Percentiles rank a stretch among this genome's conserved stretches.
phyloP scores from a whole-genome alignment of 1,140 invertebrate species.

The Sitophilus oryzae region DNA sequence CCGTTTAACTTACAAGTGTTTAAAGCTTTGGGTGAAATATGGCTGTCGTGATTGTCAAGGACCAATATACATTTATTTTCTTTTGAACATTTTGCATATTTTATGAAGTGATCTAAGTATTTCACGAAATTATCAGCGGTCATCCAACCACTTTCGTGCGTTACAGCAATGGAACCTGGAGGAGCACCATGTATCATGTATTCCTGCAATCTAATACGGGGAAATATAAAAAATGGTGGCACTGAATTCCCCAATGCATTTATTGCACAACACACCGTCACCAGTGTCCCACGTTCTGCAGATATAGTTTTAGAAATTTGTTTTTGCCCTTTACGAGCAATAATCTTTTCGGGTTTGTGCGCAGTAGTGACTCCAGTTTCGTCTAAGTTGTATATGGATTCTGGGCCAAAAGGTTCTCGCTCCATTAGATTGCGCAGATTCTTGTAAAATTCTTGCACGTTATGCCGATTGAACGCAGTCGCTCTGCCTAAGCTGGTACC shows the following conservation, averaged over 20 bases:
- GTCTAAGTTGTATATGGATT: too few relatives aligned
- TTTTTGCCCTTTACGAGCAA: too few relatives aligned
- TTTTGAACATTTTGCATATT: too few relatives aligned
- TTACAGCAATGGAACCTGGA: too few relatives aligned
- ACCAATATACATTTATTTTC: slow-evolving; percentile 23
- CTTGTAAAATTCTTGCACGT: slow-evolving; percentile 13
- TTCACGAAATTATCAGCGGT: too few relatives aligned
- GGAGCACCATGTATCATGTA: background rate
- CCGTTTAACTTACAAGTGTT: slow-evolving; percentile 18
- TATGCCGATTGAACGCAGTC: slow-evolving; percentile 10
- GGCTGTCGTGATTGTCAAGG: slow-evolving; percentile 16
- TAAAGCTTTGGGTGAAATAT: slow-evolving; percentile 8
- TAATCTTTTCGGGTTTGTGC: too few relatives aligned
- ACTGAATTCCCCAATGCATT: slow-evolving; percentile 43
- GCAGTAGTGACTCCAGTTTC: too few relatives aligned
- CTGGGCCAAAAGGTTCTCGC: too few relatives aligned
- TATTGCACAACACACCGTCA: slow-evolving; percentile 43
- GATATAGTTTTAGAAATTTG: too few relatives aligned
- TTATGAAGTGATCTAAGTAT: slow-evolving; percentile 27
- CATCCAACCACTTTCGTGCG: slow-evolving; percentile 30
- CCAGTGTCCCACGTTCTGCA: too few relatives aligned
- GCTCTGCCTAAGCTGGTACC: slow-evolving; percentile 1
- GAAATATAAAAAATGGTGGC: slow-evolving; percentile 45
- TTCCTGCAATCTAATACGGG: slow-evolving; percentile 12
- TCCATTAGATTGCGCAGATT: slow-evolving; percentile 13